phyloP scores from a whole-genome alignment of 2,888 invertebrate species.

The Cerceris rybyensis region DNA sequence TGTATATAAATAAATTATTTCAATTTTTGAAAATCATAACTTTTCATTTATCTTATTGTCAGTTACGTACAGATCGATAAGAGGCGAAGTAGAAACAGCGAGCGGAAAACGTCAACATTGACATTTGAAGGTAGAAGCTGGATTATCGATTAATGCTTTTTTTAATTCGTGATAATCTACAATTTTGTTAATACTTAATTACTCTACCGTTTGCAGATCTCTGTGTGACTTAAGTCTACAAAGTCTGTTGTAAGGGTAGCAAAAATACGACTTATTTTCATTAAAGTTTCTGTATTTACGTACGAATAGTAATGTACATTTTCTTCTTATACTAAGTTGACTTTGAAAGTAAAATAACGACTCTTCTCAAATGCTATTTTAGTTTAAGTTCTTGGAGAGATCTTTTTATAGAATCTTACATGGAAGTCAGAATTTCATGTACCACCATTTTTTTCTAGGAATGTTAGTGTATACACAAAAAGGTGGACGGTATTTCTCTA shows the following conservation, averaged over 20 bases:
- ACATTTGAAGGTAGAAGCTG: too few relatives aligned
- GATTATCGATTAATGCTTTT: too few relatives aligned
- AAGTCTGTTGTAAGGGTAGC: constrained; percentile 61
- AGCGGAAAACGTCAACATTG: too few relatives aligned
- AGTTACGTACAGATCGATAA: too few relatives aligned
- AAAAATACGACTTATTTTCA: constrained; percentile 25
- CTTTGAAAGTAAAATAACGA: constrained; percentile 49
- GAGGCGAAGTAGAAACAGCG: too few relatives aligned
- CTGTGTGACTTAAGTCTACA: constrained; percentile 52
- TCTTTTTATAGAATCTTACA: constrained; percentile 34
- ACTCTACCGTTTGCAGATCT: neutral
- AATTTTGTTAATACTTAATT: neutral
- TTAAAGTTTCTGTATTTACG: constrained; percentile 51
- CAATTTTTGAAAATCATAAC: too few relatives aligned
- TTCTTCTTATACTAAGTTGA: constrained; percentile 48
- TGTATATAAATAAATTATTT: too few relatives aligned
- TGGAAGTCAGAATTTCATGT: constrained; percentile 41
- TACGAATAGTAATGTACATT: constrained; percentile 47
- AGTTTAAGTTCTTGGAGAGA: constrained; percentile 25
- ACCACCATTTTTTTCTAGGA: constrained; percentile 44
- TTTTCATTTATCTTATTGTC: too few relatives aligned
- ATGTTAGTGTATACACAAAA: constrained; percentile 48
- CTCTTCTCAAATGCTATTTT: constrained; percentile 28
- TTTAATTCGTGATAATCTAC: too few relatives aligned
- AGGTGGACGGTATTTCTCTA: constrained; percentile 72